These are phyloP conservation scores for Hyalella azteca DNA, from an alignment of 2,888 invertebrate species.

Conservation along the genomic window DNA sequence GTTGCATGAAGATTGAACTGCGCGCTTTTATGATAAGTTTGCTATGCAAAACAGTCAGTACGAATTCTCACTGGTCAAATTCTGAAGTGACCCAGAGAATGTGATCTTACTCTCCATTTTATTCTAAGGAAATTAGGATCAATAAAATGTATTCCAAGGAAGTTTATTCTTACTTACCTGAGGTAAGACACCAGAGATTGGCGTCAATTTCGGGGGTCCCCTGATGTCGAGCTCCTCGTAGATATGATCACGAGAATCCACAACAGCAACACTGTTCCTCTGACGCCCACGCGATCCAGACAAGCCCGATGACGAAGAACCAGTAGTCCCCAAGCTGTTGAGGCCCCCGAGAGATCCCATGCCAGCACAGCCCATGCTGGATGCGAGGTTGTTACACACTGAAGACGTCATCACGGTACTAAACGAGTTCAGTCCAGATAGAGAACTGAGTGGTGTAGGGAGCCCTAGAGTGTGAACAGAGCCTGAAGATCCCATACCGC, in stretches of 20 bases:
- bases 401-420: background rate
- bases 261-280: constrained; percentile 58
- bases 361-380: constrained; percentile 14
- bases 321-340: background rate
- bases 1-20: too few species aligned
- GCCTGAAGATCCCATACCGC: constrained; percentile 56
- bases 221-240: constrained; percentile 57
- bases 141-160: too few species aligned
- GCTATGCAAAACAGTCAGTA: too few species aligned
- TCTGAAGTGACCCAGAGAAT: too few species aligned
- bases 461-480: constrained; percentile 50
- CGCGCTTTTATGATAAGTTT: too few species aligned
- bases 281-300: constrained; percentile 46
- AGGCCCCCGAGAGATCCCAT: constrained; percentile 22
- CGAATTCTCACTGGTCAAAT: too few species aligned
- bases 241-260: constrained; percentile 57
- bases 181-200: constrained; percentile 54
- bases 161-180: constrained; percentile 54
- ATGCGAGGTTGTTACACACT: background rate
- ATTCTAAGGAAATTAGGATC: too few species aligned
- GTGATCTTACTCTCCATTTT: too few species aligned
- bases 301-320: constrained; percentile 33
- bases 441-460: constrained; percentile 33
- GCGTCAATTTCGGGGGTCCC: constrained; percentile 52
- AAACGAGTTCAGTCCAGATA: constrained; percentile 1